Percentiles rank a stretch among this genome's conserved stretches.
Conservation (phyloP, 2,797 vertebrate genomes). For the Oreochromis mossambicus region DNA sequence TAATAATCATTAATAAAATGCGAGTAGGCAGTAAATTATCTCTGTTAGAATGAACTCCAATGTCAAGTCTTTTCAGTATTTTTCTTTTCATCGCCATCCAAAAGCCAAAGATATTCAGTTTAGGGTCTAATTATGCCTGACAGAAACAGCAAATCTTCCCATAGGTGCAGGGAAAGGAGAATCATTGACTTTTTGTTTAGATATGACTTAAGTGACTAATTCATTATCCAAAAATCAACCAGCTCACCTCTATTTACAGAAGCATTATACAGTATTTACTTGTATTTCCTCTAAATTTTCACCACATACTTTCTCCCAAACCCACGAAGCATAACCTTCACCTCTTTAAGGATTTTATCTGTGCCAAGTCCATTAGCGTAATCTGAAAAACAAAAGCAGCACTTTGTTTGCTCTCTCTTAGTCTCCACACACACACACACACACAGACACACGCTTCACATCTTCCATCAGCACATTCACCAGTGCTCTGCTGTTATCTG, state of each 20-base stretch:
- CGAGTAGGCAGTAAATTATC: neutral
- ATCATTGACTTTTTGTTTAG: neutral
- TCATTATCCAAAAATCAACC: neutral
- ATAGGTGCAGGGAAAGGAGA: neutral
- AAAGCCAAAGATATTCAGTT: neutral
- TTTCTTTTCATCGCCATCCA: neutral
- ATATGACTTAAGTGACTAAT: neutral
- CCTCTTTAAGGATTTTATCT: conserved; percentile 51
- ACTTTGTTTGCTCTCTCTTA: conserved; percentile 28
- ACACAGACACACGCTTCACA: neutral
- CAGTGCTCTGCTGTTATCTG: conserved; percentile 61
- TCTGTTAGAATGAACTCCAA: neutral
- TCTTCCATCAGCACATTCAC: conserved; percentile 66
- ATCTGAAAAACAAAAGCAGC: conserved; percentile 70
- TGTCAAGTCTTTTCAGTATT: neutral
- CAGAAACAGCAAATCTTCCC: neutral
- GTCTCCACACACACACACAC: neutral
- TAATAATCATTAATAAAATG: neutral
- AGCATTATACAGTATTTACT: neutral
- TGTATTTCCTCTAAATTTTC: neutral
- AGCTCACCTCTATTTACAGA: neutral
- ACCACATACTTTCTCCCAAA: neutral
- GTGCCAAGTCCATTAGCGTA: conserved; percentile 70
- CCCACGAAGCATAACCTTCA: conserved; percentile 36
- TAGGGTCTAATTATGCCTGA: neutral